A percentile compares a stretch with the other conserved stretches of the same genome.
These are phyloP conservation scores for Struthidea cinerea DNA, from an alignment of 2,113 vertebrate genomes.

Conservation along the genomic window DNA sequence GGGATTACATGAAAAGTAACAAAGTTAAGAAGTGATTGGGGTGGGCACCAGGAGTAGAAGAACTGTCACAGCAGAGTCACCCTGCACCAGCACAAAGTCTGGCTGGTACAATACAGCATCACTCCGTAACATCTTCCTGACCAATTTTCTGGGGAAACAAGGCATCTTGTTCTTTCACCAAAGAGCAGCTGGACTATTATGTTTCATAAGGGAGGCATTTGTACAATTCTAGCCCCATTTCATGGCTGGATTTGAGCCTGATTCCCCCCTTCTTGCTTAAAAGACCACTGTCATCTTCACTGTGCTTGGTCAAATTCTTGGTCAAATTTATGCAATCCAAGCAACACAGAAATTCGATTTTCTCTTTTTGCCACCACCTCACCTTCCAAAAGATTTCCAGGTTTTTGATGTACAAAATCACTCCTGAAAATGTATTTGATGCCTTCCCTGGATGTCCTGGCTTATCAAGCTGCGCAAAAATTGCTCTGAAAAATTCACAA, in stretches of 20 bases:
- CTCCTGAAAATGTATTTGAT: neutral
- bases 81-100: fast-evolving
- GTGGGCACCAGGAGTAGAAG: neutral
- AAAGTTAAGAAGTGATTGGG: neutral
- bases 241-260: neutral
- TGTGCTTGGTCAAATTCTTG: neutral
- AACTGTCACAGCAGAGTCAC: neutral
- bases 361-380: neutral
- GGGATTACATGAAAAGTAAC: neutral
- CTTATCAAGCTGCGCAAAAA: neutral
- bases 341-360: neutral
- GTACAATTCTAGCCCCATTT: neutral
- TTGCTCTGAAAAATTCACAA: neutral
- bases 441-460: neutral
- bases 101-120: neutral
- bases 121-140: neutral
- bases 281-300: neutral
- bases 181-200: neutral
- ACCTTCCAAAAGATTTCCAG: neutral
- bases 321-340: neutral
- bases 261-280: neutral
- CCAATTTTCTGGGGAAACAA: neutral
- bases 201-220: neutral
- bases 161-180: neutral
- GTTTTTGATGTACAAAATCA: neutral